phyloP scores from a whole-genome alignment of 2,888 invertebrate genomes.

The Piscicola geometra region DNA sequence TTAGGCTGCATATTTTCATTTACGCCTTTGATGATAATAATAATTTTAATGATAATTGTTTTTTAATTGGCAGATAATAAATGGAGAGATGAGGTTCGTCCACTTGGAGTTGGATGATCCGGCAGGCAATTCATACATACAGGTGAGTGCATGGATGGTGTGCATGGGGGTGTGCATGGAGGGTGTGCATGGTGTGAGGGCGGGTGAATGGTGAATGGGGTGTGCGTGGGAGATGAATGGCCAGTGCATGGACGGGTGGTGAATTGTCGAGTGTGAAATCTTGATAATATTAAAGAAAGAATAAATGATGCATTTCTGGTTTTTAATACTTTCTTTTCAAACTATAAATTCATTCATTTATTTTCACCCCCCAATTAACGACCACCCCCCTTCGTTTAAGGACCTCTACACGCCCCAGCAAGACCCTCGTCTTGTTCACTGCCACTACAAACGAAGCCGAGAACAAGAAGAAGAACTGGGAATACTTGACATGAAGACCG shows the following conservation, averaged over 20 bases:
- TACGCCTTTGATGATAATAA: not conserved
- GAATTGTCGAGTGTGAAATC: too few species aligned
- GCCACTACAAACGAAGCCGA: slow-evolving; percentile 72
- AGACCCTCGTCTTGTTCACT: slow-evolving; percentile 65
- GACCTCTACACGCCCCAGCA: slow-evolving; percentile 65
- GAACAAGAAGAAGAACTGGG: slow-evolving; percentile 95
- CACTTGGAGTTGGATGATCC: slow-evolving; percentile 89
- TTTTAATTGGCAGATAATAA: slow-evolving; percentile 60
- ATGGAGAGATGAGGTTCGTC: slow-evolving; percentile 61
- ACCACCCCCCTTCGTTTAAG: too few species aligned
- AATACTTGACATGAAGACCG: slow-evolving; percentile 44
- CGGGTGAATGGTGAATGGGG: not conserved
- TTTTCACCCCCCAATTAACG: too few species aligned
- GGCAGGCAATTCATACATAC: slow-evolving; percentile 89
- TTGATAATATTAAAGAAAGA: too few species aligned
- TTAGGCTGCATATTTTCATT: too few species aligned
- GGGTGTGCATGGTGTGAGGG: not conserved
- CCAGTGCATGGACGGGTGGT: too few species aligned
- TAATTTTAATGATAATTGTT: slow-evolving; percentile 4
- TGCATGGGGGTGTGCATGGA: not conserved
- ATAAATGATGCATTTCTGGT: too few species aligned
- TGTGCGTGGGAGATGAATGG: too few species aligned
- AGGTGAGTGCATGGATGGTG: slow-evolving; percentile 12
- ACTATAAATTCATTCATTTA: too few species aligned
- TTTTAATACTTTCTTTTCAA: too few species aligned